Base-by-base conservation (phyloP, 2,797 vertebrate genomes). In the Taeniopygia guttata region DNA sequence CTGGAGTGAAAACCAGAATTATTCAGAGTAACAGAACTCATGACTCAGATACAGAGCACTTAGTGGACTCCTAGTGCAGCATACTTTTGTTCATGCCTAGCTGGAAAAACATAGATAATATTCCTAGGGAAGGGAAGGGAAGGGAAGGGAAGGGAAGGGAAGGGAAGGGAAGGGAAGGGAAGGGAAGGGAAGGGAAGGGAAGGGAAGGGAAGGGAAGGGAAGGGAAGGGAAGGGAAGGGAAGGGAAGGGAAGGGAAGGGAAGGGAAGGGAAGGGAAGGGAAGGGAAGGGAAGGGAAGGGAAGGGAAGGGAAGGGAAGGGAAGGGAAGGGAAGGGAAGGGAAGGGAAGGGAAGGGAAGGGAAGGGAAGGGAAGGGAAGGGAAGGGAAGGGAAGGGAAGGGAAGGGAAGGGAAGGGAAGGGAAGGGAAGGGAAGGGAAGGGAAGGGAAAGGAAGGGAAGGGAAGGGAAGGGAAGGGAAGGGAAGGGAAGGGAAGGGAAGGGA, bases 1-100 rank as follows among this genome's bases (percentile, higher is more conserved):
- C 12, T 81, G 15, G 10, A 48, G 7, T 27, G 20, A 75, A 51
- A 82, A 48, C 0, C 18, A 52, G 30, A 76, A 62, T 69, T 73
- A 52, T 32, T 49, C 29, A 70, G 55, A 85, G 45, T 7, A 67
- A 49, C 3, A 51, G 25, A 73, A 69, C 32, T 63, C 17, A 51
- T 51, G 20, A 48, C 7, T 43, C 30, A 29, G 48, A 58, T 51
- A 58, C 3, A 54, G 6, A 68, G 12, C 16, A 23, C 30, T 51
- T 48, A 25, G 15, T 14, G 62, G n/a, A 26, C 54, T 68, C 14
- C 34, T 42, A 64, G 14, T 29, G 11, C 25, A 77, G 11, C 7
- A 9, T 0, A 0, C 10, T 66, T 73, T 48, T 72, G 7, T 49
- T 78, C 25, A 40, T 9, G 8, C 8, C 22, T 38, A 67, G 14